Evolutionary conservation across 2,797 vertebrate species (phyloP), one percentile per base, ranked within the genome.

Genomic region (Coranthus polyacanthus): DNA sequence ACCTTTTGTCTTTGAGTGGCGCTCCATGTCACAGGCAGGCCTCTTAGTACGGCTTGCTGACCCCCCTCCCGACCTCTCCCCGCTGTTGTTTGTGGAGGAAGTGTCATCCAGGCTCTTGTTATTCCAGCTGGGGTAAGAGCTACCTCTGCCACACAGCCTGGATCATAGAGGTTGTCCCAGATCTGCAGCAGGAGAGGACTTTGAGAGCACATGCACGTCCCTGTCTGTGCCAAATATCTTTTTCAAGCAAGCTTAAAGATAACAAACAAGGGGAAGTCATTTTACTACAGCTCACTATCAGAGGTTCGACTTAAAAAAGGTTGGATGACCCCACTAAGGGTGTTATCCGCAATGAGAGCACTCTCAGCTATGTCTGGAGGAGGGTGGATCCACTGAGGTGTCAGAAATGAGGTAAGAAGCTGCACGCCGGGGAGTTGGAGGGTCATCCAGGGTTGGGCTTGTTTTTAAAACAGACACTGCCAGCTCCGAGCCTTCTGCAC

Each of bases 181-280:
- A 13, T 34, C 41, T 42, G 61, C n/a, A 7, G 17, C 18, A 47
- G 50, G 32, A 54, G 37, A 62, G 47, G 24, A 21, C 55, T 67
- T 72, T 72, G 57, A 70, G 54, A 65, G 55, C 42, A 12, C 64
- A 21, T 22, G 43, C 61, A 78, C 71, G 65, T 59, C 52, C 16
- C 52, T 6, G 12, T 63, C 55, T 53, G 56, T 74, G 82, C 88
- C 83, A 81, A 84, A 60, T 71, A 55, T 68, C 74, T 53, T 70
- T 77, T 82, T 74, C 49, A 68, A 50, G 17, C 20, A 12, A 67
- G 72, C 58, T 51, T 55, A 65, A 90, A 91, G 79, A 91, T 81
- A 92, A 93, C 78, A 92, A 91, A 91, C 87, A 88, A 85, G 76
- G 74, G 88, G 89, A 92, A 91, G 81, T 83, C 62, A 75, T 87